Evolutionary conservation across 2,888 invertebrate genomes (phyloP), one percentile per base, ranked within the genome.

Genomic region (Cataglyphis rosenhaueri): DNA sequence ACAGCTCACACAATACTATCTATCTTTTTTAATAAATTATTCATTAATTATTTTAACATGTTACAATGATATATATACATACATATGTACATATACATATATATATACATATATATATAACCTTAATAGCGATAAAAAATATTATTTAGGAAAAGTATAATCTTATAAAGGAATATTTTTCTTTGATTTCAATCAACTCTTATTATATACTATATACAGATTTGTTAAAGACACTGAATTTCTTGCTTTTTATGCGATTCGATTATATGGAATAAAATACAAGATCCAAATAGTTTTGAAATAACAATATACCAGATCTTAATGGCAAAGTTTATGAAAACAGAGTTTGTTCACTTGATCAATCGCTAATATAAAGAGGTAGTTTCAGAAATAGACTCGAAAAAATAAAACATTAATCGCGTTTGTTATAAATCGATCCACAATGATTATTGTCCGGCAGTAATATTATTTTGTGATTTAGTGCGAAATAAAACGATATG

Each of bases 381-480:
- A 83, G 74, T 83, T 73, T 65, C 21, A 41, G 68, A 83, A 48
- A 44, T 76, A 48, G 79, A 73, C 55, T 62, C 12, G 38, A 79
- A 81, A 55, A 59, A 79, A 84, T 73, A 82, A 44, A 76, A 25
- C 25, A 35, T 66, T 68, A 71, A 78, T 59, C 18, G n/a, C 74
- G 12, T 78, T 64, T 64, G 62, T 83, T 64, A 55, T 68, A 70
- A 76, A 57, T 71, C 79, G 71, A 81, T 57, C 65, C 57, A 61
- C 70, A 83, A 59, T 65, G n/a, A 74, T 90, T 90, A 90, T 90
- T 90, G 90, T 90, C 90, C 85, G 90, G 89, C 90, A 89, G 86
- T 90, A 88, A 79, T 55, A 68, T 25, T 9, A 21, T 48, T 71
- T 83, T 66, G 32, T 84, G 76, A 82, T 70, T 71, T 81, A 83